phyloP scores from a whole-genome alignment of 2,888 invertebrate genomes.

The Pimpla rufipes region DNA sequence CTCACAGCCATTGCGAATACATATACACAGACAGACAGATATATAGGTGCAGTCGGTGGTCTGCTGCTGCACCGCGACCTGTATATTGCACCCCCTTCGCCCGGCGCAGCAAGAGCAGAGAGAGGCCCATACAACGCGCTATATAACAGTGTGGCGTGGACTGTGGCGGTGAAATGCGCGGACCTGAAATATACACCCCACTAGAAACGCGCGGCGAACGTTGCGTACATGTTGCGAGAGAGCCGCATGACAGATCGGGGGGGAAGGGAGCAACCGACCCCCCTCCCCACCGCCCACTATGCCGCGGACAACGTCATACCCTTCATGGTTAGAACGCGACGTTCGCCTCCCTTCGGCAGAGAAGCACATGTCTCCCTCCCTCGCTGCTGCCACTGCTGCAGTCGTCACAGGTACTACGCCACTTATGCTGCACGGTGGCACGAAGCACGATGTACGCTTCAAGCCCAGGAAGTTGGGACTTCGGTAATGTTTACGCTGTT shows the following conservation, averaged over 20 bases:
- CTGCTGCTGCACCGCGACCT: conserved; percentile 73
- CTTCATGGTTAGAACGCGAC: conserved; percentile 39
- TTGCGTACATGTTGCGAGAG: conserved; percentile 67
- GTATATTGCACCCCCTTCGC: conserved; percentile 80
- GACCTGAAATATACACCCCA: conserved; percentile 82
- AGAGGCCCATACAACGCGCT: conserved; percentile 41
- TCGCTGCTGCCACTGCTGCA: background rate
- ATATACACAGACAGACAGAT: conserved; percentile 25
- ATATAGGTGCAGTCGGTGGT: conserved; percentile 64
- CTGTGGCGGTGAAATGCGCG: conserved; percentile 76
- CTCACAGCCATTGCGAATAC: conserved; percentile 33
- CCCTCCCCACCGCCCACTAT: conserved; percentile 24
- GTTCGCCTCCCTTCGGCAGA: conserved; percentile 3
- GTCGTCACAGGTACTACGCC: conserved; percentile 17
- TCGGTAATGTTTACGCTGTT: background rate
- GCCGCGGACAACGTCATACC: conserved; percentile 40
- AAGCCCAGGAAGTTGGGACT: conserved; percentile 14
- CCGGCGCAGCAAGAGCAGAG: conserved; percentile 58
- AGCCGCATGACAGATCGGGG: conserved; percentile 66
- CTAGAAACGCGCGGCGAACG: conserved; percentile 71
- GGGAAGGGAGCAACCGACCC: background rate
- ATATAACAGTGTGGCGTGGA: conserved; percentile 68
- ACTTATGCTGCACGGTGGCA: conserved; percentile 5
- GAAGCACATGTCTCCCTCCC: background rate
- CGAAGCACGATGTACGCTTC: conserved; percentile 28